phyloP scores from a whole-genome alignment of 2,888 invertebrate genomes.

The Diabrotica balteata region DNA sequence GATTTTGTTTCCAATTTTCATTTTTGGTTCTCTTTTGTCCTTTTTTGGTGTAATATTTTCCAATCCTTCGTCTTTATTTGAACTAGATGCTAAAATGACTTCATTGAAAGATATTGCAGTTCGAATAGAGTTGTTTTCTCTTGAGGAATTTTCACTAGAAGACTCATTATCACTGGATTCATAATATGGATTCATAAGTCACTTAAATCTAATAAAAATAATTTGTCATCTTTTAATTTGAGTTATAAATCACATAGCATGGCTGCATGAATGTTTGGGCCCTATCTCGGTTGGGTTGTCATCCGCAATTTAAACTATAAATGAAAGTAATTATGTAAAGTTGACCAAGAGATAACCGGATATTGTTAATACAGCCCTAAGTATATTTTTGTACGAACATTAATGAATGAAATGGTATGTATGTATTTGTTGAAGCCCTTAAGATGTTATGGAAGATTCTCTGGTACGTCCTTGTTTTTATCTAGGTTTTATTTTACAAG shows the following conservation, averaged over 20 bases:
- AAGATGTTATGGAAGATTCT: neutral
- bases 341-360: neutral
- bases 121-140: neutral
- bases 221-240: slow-evolving; percentile 1
- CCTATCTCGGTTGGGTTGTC: slow-evolving; percentile 1
- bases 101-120: slow-evolving; percentile 2
- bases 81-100: slow-evolving; percentile 2
- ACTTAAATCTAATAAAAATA: slow-evolving; percentile 5
- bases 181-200: slow-evolving; percentile 6
- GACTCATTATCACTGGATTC: neutral
- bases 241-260: neutral
- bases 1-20: slow-evolving; percentile 2
- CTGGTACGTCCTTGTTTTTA: no score
- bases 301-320: slow-evolving; percentile 3
- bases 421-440: neutral
- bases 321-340: neutral
- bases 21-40: slow-evolving; percentile 5
- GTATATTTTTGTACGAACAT: neutral
- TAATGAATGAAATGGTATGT: neutral
- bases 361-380: neutral
- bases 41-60: slow-evolving; percentile 4
- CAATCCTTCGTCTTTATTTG: neutral
- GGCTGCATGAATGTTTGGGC: neutral
- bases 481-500: neutral
- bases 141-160: slow-evolving; percentile 6